Percentiles rank a stretch among this genome's conserved stretches.
Evolutionary conservation across 2,888 invertebrate species (phyloP).

Genomic region (Eupelmus urozonus): DNA sequence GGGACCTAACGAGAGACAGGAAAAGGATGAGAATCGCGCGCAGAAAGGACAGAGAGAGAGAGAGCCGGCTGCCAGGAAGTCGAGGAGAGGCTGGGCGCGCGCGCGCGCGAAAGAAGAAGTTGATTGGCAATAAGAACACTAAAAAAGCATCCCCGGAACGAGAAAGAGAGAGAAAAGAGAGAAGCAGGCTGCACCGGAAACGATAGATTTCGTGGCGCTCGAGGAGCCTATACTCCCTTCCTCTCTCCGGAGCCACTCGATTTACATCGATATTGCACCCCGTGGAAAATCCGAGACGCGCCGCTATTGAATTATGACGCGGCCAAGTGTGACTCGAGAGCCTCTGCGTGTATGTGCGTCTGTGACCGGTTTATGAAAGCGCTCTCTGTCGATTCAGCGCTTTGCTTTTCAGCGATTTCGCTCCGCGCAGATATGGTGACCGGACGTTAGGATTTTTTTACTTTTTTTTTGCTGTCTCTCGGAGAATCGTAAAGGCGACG

Average conservation of each 20-base stretch:
- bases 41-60: not conserved
- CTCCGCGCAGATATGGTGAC: no score
- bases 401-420: not conserved
- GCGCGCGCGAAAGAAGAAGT: constrained; percentile 48
- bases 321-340: not conserved
- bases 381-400: not conserved
- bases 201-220: constrained; percentile 54
- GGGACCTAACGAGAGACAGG: constrained; percentile 21
- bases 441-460: no score
- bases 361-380: no score
- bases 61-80: constrained; percentile 48
- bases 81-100: constrained; percentile 23
- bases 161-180: not conserved
- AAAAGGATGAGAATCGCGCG: constrained; percentile 24
- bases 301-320: no score
- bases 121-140: constrained; percentile 54
- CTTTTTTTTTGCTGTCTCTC: not conserved
- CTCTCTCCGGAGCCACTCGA: not conserved
- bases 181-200: constrained; percentile 51
- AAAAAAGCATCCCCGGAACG: constrained; percentile 14
- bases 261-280: not conserved
- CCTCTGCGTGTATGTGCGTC: no score
- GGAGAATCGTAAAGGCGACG: no score
- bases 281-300: not conserved
- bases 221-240: not conserved